These are phyloP conservation scores for Catocala sponsa DNA, from an alignment of 2,888 invertebrate species.

Conservation along the genomic window DNA sequence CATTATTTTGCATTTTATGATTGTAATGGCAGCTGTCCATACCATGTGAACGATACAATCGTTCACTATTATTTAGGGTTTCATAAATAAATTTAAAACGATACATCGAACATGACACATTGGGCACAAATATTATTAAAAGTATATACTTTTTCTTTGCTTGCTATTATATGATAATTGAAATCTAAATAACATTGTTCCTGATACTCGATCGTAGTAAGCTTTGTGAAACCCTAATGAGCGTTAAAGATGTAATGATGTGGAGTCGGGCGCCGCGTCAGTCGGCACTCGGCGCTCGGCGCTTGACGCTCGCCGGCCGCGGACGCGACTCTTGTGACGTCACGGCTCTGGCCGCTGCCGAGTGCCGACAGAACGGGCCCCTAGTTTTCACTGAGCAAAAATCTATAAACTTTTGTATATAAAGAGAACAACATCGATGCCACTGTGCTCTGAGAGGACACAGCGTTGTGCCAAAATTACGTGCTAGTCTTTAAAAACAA, in stretches of 20 bases:
- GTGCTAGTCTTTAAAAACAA: slow-evolving; percentile 86
- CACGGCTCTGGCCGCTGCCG: slow-evolving; percentile 30
- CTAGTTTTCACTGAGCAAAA: slow-evolving; percentile 74
- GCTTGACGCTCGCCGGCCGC: slow-evolving; percentile 15
- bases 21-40: slow-evolving; percentile 86
- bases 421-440: slow-evolving; percentile 83
- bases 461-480: slow-evolving; percentile 88
- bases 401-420: slow-evolving; percentile 65
- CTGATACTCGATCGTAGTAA: slow-evolving; percentile 64
- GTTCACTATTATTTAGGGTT: slow-evolving; percentile 78
- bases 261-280: slow-evolving; percentile 26
- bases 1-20: slow-evolving; percentile 86
- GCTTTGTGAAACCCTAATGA: slow-evolving; percentile 75
- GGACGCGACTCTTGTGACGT: slow-evolving; percentile 25
- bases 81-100: slow-evolving; percentile 81
- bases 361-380: slow-evolving; percentile 29
- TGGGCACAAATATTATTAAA: slow-evolving; percentile 85
- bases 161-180: slow-evolving; percentile 70
- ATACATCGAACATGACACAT: slow-evolving; percentile 88
- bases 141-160: slow-evolving; percentile 76
- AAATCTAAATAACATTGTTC: slow-evolving; percentile 68
- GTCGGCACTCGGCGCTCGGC: slow-evolving; percentile 11
- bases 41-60: slow-evolving; percentile 76
- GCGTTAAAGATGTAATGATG: slow-evolving; percentile 32
- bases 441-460: slow-evolving; percentile 75